phyloP scores from a whole-genome alignment of 2,797 vertebrate species.

The Aselliscus stoliczkanus region DNA sequence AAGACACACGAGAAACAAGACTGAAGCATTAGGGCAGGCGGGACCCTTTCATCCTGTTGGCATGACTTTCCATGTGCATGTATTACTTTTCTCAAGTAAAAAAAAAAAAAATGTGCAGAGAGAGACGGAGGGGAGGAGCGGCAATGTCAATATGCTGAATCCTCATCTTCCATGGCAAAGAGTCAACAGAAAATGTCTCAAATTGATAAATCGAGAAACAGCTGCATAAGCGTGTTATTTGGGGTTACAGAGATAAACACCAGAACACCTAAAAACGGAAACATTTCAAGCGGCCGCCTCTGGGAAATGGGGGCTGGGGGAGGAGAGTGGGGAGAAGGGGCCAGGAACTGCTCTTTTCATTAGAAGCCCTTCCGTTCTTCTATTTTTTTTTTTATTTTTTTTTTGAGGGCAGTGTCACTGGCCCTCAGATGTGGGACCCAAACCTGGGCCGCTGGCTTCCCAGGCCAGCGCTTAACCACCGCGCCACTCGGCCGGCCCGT shows the following conservation, averaged over 20 bases:
- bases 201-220: slow-evolving; percentile 56
- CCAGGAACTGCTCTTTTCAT: background rate
- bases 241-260: slow-evolving; percentile 45
- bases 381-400: no score
- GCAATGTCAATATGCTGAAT: background rate
- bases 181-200: slow-evolving; percentile 53
- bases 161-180: background rate
- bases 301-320: background rate
- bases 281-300: background rate
- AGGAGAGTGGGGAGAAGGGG: background rate
- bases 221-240: slow-evolving; percentile 49
- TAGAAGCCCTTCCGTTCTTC: background rate
- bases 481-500: no score
- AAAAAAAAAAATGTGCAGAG: background rate
- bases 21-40: accelerated
- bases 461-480: no score
- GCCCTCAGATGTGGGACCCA: no score
- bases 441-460: no score
- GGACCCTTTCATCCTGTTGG: background rate
- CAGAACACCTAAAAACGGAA: slow-evolving; percentile 47
- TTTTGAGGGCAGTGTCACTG: no score
- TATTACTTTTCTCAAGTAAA: background rate
- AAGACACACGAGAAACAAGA: background rate
- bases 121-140: background rate
- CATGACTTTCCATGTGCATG: background rate